Conservation (phyloP, 2,113 vertebrate species). For the Nestor notabilis region DNA sequence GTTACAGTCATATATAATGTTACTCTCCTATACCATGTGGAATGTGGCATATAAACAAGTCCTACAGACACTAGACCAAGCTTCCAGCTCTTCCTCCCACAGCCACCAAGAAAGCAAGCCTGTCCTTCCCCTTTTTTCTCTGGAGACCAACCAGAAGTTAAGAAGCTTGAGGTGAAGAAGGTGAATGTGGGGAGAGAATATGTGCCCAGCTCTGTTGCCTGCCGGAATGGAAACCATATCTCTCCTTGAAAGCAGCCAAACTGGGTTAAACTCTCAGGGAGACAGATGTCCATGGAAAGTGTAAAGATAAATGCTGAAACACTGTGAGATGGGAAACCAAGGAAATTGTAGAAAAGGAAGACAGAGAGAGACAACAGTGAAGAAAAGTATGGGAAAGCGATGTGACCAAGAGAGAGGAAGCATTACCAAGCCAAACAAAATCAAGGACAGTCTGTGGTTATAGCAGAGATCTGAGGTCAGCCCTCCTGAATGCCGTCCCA, state of each 20-base stretch:
- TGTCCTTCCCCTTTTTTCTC: not conserved
- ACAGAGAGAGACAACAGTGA: not conserved
- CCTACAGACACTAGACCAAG: not conserved
- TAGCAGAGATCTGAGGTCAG: not conserved
- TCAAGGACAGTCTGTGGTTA: not conserved
- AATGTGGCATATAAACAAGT: constrained; percentile 27
- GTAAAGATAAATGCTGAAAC: not conserved
- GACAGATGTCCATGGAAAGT: not conserved
- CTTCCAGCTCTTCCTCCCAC: not conserved
- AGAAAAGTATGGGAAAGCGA: not conserved
- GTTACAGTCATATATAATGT: not conserved
- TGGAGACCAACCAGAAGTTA: not conserved
- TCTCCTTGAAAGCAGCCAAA: not conserved
- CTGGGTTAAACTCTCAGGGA: not conserved
- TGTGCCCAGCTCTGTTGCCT: not conserved
- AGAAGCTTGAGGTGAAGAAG: constrained; percentile 1
- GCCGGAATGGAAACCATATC: not conserved
- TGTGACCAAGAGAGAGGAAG: not conserved
- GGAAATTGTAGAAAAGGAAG: not conserved
- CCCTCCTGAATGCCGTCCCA: not conserved
- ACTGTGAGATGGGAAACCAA: not conserved
- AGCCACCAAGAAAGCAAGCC: not conserved
- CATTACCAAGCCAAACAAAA: not conserved
- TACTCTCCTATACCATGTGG: not conserved
- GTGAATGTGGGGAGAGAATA: not conserved